These are phyloP conservation scores for Drosophila anomalipes DNA, from an alignment of 2,888 invertebrate species.

Conservation along the genomic window DNA sequence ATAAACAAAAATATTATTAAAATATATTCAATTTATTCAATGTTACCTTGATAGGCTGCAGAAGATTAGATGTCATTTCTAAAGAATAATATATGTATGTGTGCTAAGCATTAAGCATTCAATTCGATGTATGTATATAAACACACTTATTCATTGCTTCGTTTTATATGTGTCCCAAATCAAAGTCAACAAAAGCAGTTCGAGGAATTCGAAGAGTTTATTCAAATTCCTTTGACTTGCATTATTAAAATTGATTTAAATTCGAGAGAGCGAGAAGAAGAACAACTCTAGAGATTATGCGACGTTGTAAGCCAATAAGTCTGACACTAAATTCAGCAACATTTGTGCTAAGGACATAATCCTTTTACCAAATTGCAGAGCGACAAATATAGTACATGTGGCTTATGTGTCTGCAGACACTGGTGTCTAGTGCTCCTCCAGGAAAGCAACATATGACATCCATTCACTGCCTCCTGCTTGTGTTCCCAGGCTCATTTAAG, in stretches of 20 bases:
- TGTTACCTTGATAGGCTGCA: background rate
- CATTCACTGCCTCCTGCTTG: conserved; percentile 11
- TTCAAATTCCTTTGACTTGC: conserved; percentile 20
- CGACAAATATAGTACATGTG: background rate
- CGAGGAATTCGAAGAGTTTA: conserved; percentile 4
- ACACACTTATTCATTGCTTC: background rate
- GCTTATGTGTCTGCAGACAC: conserved; percentile 4
- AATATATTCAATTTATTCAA: background rate
- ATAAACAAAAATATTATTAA: background rate
- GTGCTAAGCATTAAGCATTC: background rate
- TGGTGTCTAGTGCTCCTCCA: background rate
- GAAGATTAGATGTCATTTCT: background rate
- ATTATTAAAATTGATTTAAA: conserved; percentile 38
- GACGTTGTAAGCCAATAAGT: conserved; percentile 21
- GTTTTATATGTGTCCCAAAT: conserved; percentile 13
- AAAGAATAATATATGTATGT: background rate
- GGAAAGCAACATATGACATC: conserved; percentile 23
- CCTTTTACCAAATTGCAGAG: conserved; percentile 41
- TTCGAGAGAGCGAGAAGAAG: background rate
- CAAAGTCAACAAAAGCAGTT: conserved; percentile 12
- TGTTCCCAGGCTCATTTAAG: conserved; percentile 23
- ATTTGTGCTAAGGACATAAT: conserved; percentile 46
- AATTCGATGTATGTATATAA: no score
- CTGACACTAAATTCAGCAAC: conserved; percentile 24
- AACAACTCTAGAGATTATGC: conserved; percentile 34